Evolutionary conservation across 1,140 invertebrate genomes (phyloP).

Genomic region (Drosophila triauraria): DNA sequence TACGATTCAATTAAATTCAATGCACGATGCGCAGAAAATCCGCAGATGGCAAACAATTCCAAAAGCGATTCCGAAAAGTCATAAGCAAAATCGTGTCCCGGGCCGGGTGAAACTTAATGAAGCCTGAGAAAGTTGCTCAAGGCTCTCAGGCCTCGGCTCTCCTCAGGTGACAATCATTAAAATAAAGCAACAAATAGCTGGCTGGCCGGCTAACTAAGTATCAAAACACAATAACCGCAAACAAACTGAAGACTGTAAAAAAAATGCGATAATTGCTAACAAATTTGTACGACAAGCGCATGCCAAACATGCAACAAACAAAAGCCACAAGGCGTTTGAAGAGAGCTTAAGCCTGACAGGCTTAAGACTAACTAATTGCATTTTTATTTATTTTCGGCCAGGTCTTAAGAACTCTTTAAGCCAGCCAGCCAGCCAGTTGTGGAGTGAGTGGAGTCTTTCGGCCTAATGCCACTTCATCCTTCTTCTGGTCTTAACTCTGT

Average conservation of each 20-base stretch:
- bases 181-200: constrained; percentile 48
- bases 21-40: constrained; percentile 63
- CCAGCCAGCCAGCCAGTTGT: neutral
- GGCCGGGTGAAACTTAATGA: constrained; percentile 76
- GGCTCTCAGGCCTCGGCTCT: constrained; percentile 28
- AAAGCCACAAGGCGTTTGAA: constrained; percentile 26
- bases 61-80: constrained; percentile 70
- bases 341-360: constrained; percentile 18
- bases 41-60: constrained; percentile 70
- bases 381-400: constrained; percentile 31
- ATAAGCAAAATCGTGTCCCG: constrained; percentile 77
- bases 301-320: constrained; percentile 53
- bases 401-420: constrained; percentile 20
- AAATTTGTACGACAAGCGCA: constrained; percentile 67
- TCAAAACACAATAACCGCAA: constrained; percentile 47
- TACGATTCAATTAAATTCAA: constrained; percentile 74
- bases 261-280: constrained; percentile 74
- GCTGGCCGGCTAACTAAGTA: constrained; percentile 4
- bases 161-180: constrained; percentile 72
- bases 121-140: constrained; percentile 75
- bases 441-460: neutral
- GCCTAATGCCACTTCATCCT: neutral
- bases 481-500: constrained; percentile 12
- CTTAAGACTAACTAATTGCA: constrained; percentile 43
- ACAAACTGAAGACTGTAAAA: constrained; percentile 28